These are phyloP conservation scores for Pollachius pollachius DNA, from an alignment of 2,113 vertebrate species.

Conservation along the genomic window DNA sequence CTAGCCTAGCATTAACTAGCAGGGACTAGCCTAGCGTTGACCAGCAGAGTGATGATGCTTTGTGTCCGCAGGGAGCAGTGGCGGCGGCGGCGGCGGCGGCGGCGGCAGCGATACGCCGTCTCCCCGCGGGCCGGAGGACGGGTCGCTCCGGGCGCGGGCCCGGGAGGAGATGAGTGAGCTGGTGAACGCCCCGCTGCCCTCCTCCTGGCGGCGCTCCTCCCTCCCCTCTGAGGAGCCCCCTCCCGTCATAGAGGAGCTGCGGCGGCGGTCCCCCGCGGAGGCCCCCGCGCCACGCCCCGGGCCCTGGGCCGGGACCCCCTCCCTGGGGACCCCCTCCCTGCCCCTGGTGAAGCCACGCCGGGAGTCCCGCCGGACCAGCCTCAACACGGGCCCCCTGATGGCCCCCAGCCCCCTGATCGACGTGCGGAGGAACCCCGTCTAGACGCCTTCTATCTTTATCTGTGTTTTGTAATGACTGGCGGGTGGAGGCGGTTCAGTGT, in stretches of 20 bases:
- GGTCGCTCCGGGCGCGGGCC: conserved; percentile 45
- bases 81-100: neutral
- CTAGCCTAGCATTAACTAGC: too few relatives aligned
- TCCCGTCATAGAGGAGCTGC: conserved; percentile 70
- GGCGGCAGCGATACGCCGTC: conserved; percentile 24
- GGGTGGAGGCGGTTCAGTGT: conserved; percentile 27
- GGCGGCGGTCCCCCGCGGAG: conserved; percentile 62
- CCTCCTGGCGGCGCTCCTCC: conserved; percentile 89
- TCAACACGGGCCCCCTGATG: conserved; percentile 59
- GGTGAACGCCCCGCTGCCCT: conserved; percentile 82
- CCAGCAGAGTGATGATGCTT: neutral
- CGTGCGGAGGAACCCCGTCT: conserved; percentile 88
- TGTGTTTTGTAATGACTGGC: conserved; percentile 2
- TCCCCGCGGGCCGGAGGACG: conserved; percentile 19
- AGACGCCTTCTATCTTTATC: conserved; percentile 35
- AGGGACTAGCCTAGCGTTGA: too few relatives aligned
- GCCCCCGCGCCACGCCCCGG: conserved; percentile 44
- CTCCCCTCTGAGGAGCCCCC: conserved; percentile 79
- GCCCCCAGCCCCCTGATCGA: conserved; percentile 83
- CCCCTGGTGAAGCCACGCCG: conserved; percentile 72
- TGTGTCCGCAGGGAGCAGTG: neutral
- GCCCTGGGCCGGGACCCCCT: conserved; percentile 43
- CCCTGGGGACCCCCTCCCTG: conserved; percentile 31
- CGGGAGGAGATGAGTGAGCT: conserved; percentile 83
- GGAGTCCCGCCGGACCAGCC: conserved; percentile 80